Evolutionary conservation across 2,113 vertebrate genomes (phyloP).

Genomic region (Trochalopteron elliotii): DNA sequence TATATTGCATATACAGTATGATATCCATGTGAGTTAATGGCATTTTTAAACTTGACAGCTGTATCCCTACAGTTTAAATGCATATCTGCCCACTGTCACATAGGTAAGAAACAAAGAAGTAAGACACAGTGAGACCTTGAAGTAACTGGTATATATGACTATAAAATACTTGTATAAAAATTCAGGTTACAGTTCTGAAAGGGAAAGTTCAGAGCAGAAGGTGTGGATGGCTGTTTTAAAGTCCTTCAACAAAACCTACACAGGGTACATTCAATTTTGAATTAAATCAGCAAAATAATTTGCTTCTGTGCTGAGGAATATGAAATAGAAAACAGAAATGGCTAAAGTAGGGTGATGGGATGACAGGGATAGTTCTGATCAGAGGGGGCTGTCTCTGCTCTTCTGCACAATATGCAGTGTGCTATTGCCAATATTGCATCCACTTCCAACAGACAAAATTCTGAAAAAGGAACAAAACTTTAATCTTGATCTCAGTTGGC

Average conservation of each 20-base stretch:
- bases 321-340: background rate
- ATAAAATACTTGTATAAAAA: background rate
- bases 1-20: background rate
- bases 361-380: background rate
- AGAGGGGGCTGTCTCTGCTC: background rate
- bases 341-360: background rate
- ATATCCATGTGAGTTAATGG: background rate
- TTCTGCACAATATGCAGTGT: background rate
- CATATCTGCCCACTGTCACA: background rate
- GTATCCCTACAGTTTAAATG: background rate
- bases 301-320: background rate
- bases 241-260: background rate
- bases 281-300: background rate
- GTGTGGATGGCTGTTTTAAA: background rate
- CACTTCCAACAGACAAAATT: background rate
- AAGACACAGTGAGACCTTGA: background rate
- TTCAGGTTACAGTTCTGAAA: background rate
- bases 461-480: background rate
- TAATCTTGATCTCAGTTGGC: background rate
- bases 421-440: background rate
- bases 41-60: background rate
- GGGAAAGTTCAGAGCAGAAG: background rate
- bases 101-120: background rate
- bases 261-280: background rate
- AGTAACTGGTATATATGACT: background rate